phyloP scores from a whole-genome alignment of 1,140 invertebrate species.

The Diorhabda sublineata region DNA sequence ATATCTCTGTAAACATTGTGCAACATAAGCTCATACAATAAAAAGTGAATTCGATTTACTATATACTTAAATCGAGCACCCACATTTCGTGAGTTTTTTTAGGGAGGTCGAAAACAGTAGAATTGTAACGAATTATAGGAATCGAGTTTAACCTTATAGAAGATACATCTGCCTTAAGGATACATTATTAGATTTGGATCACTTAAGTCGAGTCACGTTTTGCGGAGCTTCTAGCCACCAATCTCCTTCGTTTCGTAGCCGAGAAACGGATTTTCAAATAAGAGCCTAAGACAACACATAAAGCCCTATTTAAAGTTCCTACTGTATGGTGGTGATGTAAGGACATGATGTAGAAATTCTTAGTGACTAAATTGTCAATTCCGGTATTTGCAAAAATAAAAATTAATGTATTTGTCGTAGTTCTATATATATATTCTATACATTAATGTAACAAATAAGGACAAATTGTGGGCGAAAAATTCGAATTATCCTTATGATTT shows the following conservation, averaged over 20 bases:
- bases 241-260: slow-evolving; percentile 4
- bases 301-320: slow-evolving; percentile 6
- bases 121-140: not conserved
- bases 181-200: slow-evolving; percentile 6
- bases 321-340: not conserved
- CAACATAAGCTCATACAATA: too few relatives aligned
- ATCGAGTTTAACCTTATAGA: not conserved
- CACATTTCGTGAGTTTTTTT: too few relatives aligned
- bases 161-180: slow-evolving; percentile 4
- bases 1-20: too few relatives aligned
- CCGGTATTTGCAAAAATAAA: not conserved
- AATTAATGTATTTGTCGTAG: too few relatives aligned
- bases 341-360: slow-evolving; percentile 4
- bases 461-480: too few relatives aligned
- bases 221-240: not conserved
- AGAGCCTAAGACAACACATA: slow-evolving; percentile 16
- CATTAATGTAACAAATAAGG: too few relatives aligned
- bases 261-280: slow-evolving; percentile 4
- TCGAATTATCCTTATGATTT: too few relatives aligned
- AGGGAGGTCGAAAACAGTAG: not conserved
- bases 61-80: too few relatives aligned
- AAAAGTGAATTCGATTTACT: too few relatives aligned
- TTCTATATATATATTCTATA: too few relatives aligned
- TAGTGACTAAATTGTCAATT: not conserved
- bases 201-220: slow-evolving; percentile 11